Evolutionary conservation across 2,797 vertebrate species (phyloP).

Genomic region (Alouatta caraya): DNA sequence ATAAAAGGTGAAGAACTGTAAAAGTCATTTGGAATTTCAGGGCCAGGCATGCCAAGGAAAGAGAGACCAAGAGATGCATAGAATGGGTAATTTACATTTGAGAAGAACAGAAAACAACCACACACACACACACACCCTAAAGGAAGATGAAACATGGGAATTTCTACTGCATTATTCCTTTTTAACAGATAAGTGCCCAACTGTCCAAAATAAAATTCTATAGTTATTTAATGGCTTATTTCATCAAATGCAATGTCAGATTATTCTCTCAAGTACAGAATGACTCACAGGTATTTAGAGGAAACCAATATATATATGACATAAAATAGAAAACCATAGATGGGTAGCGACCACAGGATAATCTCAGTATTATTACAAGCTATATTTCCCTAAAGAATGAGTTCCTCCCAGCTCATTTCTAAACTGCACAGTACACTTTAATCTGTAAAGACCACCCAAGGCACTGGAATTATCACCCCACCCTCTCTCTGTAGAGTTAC

Average conservation of each 20-base stretch:
- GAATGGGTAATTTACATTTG: neutral
- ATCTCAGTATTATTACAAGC: neutral
- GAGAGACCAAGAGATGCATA: neutral
- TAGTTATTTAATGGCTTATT: neutral
- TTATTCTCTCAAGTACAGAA: conserved; percentile 23
- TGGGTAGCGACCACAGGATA: neutral
- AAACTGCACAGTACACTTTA: neutral
- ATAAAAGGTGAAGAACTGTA: neutral
- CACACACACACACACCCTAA: neutral
- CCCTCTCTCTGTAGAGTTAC: neutral
- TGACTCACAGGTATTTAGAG: neutral
- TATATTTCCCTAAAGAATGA: neutral
- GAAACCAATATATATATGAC: neutral
- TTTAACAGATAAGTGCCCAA: conserved; percentile 10
- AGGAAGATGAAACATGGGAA: neutral
- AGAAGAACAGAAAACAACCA: neutral
- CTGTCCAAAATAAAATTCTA: conserved; percentile 4
- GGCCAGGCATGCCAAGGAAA: neutral
- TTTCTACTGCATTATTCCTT: neutral
- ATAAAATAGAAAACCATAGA: neutral
- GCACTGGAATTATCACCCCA: neutral
- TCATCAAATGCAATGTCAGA: neutral
- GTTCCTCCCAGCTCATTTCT: neutral
- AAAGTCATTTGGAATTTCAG: conserved; percentile 25
- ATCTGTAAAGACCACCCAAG: neutral